A percentile compares a stretch with the other conserved stretches of the same genome.
Evolutionary conservation across 2,113 vertebrate genomes (phyloP).

Genomic region (Rynchops niger): DNA sequence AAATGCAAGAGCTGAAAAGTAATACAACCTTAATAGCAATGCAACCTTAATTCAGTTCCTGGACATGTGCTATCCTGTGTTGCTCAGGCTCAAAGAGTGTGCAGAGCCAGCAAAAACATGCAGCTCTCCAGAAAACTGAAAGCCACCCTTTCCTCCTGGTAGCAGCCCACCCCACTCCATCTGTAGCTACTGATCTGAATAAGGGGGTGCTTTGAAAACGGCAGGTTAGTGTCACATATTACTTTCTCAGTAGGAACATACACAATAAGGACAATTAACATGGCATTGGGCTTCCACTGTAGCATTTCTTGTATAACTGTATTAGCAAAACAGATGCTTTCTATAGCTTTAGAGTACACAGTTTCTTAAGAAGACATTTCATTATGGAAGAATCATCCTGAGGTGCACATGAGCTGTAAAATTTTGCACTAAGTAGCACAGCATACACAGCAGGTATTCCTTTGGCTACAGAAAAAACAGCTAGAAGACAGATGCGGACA

Average conservation of each 20-base stretch:
- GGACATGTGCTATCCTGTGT: accelerated
- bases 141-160: neutral
- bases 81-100: neutral
- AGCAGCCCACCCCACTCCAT: neutral
- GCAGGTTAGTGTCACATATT: neutral
- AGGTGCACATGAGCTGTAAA: neutral
- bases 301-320: neutral
- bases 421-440: neutral
- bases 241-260: neutral
- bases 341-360: neutral
- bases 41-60: neutral
- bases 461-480: neutral
- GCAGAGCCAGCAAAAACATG: neutral
- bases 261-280: neutral
- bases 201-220: neutral
- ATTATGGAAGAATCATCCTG: neutral
- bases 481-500: neutral
- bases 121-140: neutral
- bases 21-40: neutral
- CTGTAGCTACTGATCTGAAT: neutral
- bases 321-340: neutral
- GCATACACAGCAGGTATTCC: neutral
- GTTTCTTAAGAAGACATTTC: neutral
- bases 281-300: neutral
- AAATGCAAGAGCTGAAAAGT: neutral